These are phyloP conservation scores for Siniperca chuatsi DNA, from an alignment of 2,113 vertebrate species.

Conservation along the genomic window DNA sequence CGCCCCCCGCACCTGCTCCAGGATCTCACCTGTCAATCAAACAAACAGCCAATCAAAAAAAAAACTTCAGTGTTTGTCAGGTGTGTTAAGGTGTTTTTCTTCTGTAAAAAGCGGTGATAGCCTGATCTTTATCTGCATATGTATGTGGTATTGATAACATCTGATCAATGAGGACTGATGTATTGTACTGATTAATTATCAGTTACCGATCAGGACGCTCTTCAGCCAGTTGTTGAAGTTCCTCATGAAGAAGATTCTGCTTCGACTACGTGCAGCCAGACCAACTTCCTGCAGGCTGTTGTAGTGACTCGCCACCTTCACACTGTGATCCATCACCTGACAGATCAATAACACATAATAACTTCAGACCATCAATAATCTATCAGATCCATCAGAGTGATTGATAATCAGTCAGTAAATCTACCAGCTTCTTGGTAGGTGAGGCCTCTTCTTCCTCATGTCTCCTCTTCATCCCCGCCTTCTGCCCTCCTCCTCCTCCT, in stretches of 20 bases:
- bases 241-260: slow-evolving; percentile 95
- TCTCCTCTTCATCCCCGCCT: slow-evolving; percentile 54
- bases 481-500: slow-evolving; percentile 2
- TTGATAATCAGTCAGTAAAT: background rate
- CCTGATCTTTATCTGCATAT: too few relatives aligned
- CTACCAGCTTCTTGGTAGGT: slow-evolving; percentile 71
- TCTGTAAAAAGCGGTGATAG: too few relatives aligned
- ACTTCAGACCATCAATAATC: background rate
- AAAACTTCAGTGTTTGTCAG: too few relatives aligned
- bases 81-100: background rate
- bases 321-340: slow-evolving; percentile 83
- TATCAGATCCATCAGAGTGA: background rate
- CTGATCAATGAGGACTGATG: too few relatives aligned
- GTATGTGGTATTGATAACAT: too few relatives aligned
- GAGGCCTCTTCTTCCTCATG: slow-evolving; percentile 42
- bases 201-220: slow-evolving; percentile 94
- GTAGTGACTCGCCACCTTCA: slow-evolving; percentile 93
- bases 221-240: slow-evolving; percentile 99
- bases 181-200: background rate
- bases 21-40: slow-evolving; percentile 88
- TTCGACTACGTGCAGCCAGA: slow-evolving; percentile 89
- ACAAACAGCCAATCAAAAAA: background rate
- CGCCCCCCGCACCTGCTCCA: slow-evolving; percentile 86
- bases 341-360: background rate
- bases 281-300: slow-evolving; percentile 94